A percentile compares a stretch with the other conserved stretches of the same genome.
Conservation (phyloP, 2,113 vertebrate species). For the Gobiocypris rarus region DNA sequence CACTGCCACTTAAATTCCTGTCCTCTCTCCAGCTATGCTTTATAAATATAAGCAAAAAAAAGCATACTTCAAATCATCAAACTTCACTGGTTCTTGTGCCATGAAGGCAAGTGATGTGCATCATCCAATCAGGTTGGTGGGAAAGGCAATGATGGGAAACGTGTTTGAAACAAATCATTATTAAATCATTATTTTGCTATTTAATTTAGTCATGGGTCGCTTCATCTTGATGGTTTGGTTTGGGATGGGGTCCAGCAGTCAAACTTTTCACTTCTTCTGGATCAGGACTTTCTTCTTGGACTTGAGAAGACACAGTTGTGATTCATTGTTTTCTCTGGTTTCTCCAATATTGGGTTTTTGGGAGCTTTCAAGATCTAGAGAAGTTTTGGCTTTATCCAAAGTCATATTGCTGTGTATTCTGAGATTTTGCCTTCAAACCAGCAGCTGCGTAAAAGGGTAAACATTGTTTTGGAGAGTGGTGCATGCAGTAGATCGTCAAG, state of each 20-base stretch:
- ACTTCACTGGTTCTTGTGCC: too few species aligned
- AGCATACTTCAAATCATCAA: too few species aligned
- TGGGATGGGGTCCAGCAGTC: background rate
- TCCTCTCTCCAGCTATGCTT: too few species aligned
- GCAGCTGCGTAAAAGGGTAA: background rate
- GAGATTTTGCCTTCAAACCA: slow-evolving; percentile 2
- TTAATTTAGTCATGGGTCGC: too few species aligned
- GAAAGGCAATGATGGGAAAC: background rate
- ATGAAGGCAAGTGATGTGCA: too few species aligned
- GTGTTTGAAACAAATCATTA: background rate
- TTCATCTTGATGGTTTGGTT: too few species aligned
- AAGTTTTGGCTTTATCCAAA: background rate
- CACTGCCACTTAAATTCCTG: too few species aligned
- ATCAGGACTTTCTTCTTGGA: background rate
- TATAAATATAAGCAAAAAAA: too few species aligned
- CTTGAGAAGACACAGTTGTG: background rate
- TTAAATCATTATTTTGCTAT: background rate
- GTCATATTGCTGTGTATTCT: background rate
- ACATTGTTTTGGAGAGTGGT: background rate
- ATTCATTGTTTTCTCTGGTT: background rate
- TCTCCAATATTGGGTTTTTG: background rate
- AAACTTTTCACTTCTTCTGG: background rate
- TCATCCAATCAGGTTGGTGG: too few species aligned
- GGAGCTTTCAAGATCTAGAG: background rate
- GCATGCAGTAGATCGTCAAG: background rate